Base-by-base conservation (phyloP, 2,888 invertebrate genomes). In the Timema cristinae region DNA sequence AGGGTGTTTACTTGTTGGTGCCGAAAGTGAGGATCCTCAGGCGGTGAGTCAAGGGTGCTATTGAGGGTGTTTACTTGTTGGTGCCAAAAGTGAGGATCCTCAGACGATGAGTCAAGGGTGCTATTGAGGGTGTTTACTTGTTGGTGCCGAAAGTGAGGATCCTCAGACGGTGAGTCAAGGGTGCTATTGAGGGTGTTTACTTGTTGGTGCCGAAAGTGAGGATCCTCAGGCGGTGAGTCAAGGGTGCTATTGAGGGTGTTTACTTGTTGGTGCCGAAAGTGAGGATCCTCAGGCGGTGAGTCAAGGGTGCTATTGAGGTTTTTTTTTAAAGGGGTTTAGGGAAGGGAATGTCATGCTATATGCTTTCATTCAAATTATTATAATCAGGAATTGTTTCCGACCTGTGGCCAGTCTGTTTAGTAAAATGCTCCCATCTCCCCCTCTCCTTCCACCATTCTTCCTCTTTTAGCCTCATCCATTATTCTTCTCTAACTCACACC, bases 211-310 rank as follows among this genome's bases (percentile, higher is more conserved):
- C 11, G 92, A 95, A 80, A 90, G 90, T 77, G 84, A 87, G 66
- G 93, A 95, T 83, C 96, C 96, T 7, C 85, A 85, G 78, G 76
- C 76, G 78, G 86, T 86, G 81, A 75, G 76, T 76, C 32, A 32
- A 32, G 32, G 32, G n/a, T 32, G 4, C 32, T 32, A 32, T 32
- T 32, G 32, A 32, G 97, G 93, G 0, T 90, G 91, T 78, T 81
- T 96, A 16, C 81, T 97, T 61, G n/a, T 98, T 51, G 98, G 98
- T 15, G 92, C 97, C 11, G 92, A 95, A 80, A 90, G 90, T 77
- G 84, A 87, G 66, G 93, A 95, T 83, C 96, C 96, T 7, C 85
- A 85, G 78, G 76, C 76, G 78, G 86, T 86, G 81, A 75, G 76
- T 76, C 32, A 32, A 32, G 32, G 32, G n/a, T 32, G 4, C 32